These are phyloP conservation scores for Amphiprion percula DNA, from an alignment of 2,113 vertebrate species.

Conservation along the genomic window DNA sequence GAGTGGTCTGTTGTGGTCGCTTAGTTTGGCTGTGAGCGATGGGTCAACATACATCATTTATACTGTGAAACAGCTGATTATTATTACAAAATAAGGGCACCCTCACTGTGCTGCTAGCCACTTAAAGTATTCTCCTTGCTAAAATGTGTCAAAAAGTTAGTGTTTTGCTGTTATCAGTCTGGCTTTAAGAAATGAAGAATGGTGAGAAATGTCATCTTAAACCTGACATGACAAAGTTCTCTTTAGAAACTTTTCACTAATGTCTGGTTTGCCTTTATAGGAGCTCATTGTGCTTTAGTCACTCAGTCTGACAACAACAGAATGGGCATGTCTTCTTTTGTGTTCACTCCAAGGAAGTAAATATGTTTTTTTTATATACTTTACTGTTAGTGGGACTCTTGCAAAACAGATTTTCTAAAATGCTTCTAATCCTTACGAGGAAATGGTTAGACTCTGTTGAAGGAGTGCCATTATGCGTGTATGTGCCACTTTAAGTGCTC, in stretches of 20 bases:
- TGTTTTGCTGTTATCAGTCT: neutral
- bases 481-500: neutral
- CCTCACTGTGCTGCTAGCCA: neutral
- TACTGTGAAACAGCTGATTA: neutral
- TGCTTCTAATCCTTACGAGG: neutral
- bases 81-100: neutral
- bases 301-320: neutral
- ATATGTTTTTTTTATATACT: neutral
- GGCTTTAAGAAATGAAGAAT: neutral
- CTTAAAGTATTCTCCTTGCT: neutral
- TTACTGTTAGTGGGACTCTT: neutral
- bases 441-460: neutral
- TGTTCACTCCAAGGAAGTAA: slow-evolving; percentile 20
- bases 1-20: neutral
- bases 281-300: neutral
- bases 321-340: neutral
- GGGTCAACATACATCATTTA: neutral
- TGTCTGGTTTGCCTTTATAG: no score
- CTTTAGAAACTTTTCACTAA: no score
- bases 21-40: neutral
- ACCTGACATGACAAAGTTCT: no score
- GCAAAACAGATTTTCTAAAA: slow-evolving; percentile 37
- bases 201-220: slow-evolving; percentile 7
- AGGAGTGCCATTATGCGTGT: neutral
- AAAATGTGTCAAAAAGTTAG: neutral